phyloP scores from a whole-genome alignment of 2,797 vertebrate genomes.

The Argyrosomus regius region DNA sequence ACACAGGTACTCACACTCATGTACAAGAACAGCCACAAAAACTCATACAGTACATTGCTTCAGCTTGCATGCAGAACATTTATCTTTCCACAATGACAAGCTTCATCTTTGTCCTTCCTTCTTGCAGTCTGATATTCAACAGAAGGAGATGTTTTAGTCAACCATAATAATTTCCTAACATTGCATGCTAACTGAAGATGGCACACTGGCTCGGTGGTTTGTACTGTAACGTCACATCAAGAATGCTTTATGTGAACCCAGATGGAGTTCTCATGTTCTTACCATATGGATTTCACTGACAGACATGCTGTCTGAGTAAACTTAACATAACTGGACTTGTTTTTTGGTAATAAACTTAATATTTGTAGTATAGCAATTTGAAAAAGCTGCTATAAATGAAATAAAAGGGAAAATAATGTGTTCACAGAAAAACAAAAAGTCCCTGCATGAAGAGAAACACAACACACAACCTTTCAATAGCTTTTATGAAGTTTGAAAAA shows the following conservation, averaged over 20 bases:
- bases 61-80: constrained; percentile 12
- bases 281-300: neutral
- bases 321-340: no score
- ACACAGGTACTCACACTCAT: neutral
- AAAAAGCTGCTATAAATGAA: neutral
- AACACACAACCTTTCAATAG: no score
- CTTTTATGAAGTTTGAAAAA: neutral
- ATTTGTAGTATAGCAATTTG: neutral
- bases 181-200: constrained; percentile 3
- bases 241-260: constrained; percentile 12
- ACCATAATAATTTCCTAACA: constrained; percentile 2
- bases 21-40: neutral
- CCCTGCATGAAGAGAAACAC: no score
- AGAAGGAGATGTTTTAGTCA: constrained; percentile 9
- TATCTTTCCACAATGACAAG: neutral
- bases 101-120: neutral
- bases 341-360: no score
- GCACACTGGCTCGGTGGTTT: constrained; percentile 1
- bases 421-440: no score
- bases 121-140: neutral
- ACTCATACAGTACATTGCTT: neutral
- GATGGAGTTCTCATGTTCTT: constrained; percentile 10
- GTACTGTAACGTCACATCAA: constrained; percentile 7
- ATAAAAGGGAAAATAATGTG: neutral
- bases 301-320: neutral